Conservation (phyloP, 2,888 invertebrate genomes). For the Diabrotica balteata region DNA sequence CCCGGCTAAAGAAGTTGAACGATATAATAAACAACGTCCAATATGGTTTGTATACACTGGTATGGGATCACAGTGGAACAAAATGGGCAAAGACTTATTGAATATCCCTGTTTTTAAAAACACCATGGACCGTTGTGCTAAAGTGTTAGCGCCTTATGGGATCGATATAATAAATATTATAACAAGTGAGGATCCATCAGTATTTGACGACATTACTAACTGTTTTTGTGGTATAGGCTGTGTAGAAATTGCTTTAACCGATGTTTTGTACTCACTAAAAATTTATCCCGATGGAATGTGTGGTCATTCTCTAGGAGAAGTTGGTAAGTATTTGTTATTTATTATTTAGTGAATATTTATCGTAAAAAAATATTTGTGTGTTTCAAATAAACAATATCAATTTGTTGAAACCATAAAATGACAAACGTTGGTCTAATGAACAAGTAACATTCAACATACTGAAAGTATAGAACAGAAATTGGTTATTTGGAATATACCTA, state of each 20-base stretch:
- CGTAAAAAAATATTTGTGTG: too few species aligned
- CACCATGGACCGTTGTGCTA: slow-evolving; percentile 63
- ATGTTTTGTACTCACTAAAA: slow-evolving; percentile 75
- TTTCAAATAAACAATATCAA: too few species aligned
- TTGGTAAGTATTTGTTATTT: slow-evolving; percentile 60
- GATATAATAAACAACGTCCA: slow-evolving; percentile 52
- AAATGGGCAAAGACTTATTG: slow-evolving; percentile 69
- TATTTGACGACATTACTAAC: slow-evolving; percentile 64
- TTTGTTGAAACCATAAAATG: too few species aligned
- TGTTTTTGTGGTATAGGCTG: slow-evolving; percentile 69
- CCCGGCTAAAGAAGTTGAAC: slow-evolving; percentile 27
- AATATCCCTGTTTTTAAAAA: slow-evolving; percentile 64
- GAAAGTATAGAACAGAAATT: too few species aligned
- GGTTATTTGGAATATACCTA: too few species aligned
- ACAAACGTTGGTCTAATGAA: too few species aligned
- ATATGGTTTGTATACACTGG: slow-evolving; percentile 74
- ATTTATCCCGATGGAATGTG: slow-evolving; percentile 89
- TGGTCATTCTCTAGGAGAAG: slow-evolving; percentile 91
- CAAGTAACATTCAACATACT: too few species aligned
- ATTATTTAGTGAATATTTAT: too few species aligned
- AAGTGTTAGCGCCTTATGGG: slow-evolving; percentile 62
- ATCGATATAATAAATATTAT: slow-evolving; percentile 64
- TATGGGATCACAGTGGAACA: slow-evolving; percentile 72
- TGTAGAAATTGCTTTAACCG: slow-evolving; percentile 79
- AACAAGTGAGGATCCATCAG: slow-evolving; percentile 59